Percentiles rank a stretch among this genome's conserved stretches.
Evolutionary conservation across 2,113 vertebrate genomes (phyloP).

Genomic region (Perca flavescens): DNA sequence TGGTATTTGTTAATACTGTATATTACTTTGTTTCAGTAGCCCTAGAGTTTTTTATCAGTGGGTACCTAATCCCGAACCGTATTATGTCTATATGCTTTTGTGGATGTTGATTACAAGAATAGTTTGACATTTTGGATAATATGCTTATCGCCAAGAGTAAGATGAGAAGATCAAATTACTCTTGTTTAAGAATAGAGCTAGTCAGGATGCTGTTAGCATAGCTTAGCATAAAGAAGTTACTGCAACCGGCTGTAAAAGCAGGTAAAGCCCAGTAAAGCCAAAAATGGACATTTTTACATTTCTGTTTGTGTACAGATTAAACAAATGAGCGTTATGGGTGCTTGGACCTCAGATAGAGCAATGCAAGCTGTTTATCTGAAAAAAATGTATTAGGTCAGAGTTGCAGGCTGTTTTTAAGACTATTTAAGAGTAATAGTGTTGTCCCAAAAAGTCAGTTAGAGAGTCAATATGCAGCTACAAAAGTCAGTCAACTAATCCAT

Average conservation of each 20-base stretch:
- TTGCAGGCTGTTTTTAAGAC: neutral
- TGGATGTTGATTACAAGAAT: neutral
- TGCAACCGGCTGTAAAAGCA: neutral
- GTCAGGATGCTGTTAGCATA: neutral
- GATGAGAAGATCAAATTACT: neutral
- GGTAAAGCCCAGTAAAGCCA: neutral
- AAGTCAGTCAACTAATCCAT: constrained; percentile 4
- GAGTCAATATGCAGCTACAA: neutral
- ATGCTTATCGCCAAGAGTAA: neutral
- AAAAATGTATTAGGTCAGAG: neutral
- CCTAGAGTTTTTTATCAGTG: neutral
- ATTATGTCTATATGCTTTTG: neutral
- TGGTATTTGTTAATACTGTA: too few relatives aligned
- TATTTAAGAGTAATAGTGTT: neutral
- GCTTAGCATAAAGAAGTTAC: neutral
- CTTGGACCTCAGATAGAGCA: neutral
- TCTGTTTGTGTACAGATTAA: neutral
- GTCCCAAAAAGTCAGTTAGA: neutral
- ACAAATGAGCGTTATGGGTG: neutral
- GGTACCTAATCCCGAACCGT: neutral
- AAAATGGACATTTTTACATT: neutral
- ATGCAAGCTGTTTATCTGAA: neutral
- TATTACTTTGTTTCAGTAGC: neutral
- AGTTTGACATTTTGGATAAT: neutral
- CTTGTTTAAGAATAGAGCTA: neutral